Evolutionary conservation across 2,113 vertebrate species (phyloP).

Genomic region (Cyanoliseus patagonus): DNA sequence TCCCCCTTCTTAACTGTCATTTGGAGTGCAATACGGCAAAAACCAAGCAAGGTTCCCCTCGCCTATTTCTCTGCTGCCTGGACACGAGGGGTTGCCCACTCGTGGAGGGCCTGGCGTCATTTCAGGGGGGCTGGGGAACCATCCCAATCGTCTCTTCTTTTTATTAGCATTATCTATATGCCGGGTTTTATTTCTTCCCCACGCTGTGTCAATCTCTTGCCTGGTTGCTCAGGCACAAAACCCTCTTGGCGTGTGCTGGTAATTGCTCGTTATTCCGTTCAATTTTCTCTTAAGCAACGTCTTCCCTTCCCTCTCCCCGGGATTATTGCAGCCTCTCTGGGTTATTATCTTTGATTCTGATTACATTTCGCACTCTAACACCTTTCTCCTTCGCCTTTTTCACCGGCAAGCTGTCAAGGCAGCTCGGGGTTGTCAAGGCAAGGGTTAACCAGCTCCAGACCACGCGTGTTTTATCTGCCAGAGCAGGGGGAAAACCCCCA

Average conservation of each 20-base stretch:
- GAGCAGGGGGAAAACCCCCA: too few relatives aligned
- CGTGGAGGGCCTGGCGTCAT: not conserved
- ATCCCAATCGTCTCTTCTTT: not conserved
- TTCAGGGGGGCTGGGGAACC: not conserved
- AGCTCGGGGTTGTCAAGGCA: not conserved
- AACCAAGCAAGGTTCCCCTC: not conserved
- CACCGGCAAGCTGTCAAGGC: not conserved
- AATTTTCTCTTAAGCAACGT: conserved; percentile 16
- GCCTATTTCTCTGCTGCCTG: not conserved
- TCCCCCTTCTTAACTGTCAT: not conserved
- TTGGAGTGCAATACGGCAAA: not conserved
- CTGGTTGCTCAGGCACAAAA: conserved; percentile 51
- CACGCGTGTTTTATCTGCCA: not conserved
- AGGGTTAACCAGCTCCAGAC: not conserved
- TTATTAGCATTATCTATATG: not conserved
- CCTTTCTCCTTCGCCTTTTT: not conserved
- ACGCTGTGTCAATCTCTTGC: conserved; percentile 69
- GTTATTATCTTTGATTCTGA: not conserved
- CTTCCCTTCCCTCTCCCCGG: not conserved
- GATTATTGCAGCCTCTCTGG: not conserved
- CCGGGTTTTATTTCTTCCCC: conserved; percentile 60
- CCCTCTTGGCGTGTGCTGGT: conserved; percentile 28
- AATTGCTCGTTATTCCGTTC: conserved; percentile 56
- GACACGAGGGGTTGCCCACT: not conserved
- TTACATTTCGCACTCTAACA: not conserved